Conservation (phyloP, 2,888 invertebrate species). For the Parnassius apollo region DNA sequence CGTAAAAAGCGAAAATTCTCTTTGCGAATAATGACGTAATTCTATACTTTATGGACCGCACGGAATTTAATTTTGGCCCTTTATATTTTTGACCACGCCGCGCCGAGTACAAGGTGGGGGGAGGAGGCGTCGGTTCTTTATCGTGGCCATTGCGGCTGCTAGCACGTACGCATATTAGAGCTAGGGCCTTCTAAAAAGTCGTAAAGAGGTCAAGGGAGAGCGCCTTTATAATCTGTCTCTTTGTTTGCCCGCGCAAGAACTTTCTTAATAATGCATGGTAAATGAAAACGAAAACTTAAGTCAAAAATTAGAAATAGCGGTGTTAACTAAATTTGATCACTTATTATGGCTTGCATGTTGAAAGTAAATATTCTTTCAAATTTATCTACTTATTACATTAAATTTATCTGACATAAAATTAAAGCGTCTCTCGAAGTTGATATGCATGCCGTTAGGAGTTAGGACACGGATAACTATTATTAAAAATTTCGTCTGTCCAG, state of each 20-base stretch:
- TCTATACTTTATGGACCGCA: conserved; percentile 69
- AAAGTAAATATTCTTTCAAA: too few relatives aligned
- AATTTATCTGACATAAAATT: too few relatives aligned
- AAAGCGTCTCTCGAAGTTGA: too few relatives aligned
- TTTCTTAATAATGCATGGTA: conserved; percentile 4
- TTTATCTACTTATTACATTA: too few relatives aligned
- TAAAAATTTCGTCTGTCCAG: too few relatives aligned
- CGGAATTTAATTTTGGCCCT: conserved; percentile 74
- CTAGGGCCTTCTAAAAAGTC: conserved; percentile 59
- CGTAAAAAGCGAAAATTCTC: conserved; percentile 44
- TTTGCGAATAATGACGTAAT: conserved; percentile 69
- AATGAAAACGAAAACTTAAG: neutral
- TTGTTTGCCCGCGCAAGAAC: conserved; percentile 14
- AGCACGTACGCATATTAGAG: conserved; percentile 69
- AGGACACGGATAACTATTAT: too few relatives aligned
- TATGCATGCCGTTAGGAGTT: too few relatives aligned
- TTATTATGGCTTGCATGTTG: too few relatives aligned
- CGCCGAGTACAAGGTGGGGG: conserved; percentile 30
- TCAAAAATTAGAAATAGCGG: too few relatives aligned
- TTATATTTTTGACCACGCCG: conserved; percentile 70
- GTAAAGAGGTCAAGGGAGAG: conserved; percentile 65
- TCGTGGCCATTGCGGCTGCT: conserved; percentile 53
- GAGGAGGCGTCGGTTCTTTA: conserved; percentile 46
- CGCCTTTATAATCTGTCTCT: conserved; percentile 39
- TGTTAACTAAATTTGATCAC: too few relatives aligned